These are phyloP conservation scores for Rhadinocentrus ornatus DNA, from an alignment of 2,797 vertebrate species.

Conservation along the genomic window DNA sequence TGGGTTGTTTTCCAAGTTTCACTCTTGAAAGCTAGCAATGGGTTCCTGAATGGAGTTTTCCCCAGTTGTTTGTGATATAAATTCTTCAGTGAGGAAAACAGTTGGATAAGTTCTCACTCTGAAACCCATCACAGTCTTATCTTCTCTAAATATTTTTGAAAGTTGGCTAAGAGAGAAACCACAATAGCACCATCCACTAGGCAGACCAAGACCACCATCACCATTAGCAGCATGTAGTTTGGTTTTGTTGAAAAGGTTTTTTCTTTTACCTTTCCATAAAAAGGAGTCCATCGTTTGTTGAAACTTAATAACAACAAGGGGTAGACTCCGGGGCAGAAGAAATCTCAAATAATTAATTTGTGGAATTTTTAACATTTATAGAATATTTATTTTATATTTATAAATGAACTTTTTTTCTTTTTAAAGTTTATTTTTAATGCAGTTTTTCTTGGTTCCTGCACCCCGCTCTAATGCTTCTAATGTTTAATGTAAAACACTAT, in stretches of 20 bases:
- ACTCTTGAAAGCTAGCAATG: too few relatives aligned
- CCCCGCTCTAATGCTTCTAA: too few relatives aligned
- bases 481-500: too few relatives aligned
- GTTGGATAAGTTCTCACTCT: too few relatives aligned
- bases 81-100: too few relatives aligned
- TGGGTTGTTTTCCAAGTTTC: too few relatives aligned
- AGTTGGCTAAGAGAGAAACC: background rate
- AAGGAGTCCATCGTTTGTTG: accelerated
- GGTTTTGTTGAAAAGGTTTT: background rate
- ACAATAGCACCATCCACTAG: background rate
- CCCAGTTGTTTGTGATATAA: too few relatives aligned
- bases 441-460: too few relatives aligned
- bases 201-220: background rate
- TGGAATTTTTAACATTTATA: background rate
- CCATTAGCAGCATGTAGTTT: background rate
- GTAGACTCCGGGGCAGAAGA: background rate
- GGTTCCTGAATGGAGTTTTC: too few relatives aligned
- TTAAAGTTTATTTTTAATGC: too few relatives aligned
- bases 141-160: too few relatives aligned
- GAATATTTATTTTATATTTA: background rate
- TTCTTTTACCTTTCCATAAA: background rate
- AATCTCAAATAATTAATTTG: background rate
- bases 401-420: too few relatives aligned
- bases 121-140: background rate
- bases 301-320: background rate